A percentile compares a stretch with the other conserved stretches of the same genome.
These are phyloP conservation scores for Spisula solida DNA, from an alignment of 2,888 invertebrate species.

Conservation along the genomic window DNA sequence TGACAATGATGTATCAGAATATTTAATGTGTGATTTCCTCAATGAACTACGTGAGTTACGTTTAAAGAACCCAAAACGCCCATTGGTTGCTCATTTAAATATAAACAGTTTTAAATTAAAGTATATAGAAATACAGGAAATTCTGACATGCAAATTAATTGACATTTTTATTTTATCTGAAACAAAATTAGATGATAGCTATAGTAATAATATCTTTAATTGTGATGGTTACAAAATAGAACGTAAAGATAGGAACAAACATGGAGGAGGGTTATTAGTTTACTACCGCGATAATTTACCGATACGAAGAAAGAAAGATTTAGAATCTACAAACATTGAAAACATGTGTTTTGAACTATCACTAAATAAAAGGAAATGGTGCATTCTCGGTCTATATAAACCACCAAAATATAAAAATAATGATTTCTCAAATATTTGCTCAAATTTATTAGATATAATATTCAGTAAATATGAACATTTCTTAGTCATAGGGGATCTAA, in stretches of 20 bases:
- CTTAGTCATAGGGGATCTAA: conserved; percentile 47
- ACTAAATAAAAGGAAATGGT: conserved; percentile 45
- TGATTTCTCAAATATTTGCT: conserved; percentile 16
- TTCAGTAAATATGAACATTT: conserved; percentile 48
- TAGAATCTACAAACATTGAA: conserved; percentile 42
- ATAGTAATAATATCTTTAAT: too few species aligned
- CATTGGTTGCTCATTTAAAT: too few species aligned
- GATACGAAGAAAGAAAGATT: conserved; percentile 36
- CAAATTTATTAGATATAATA: conserved; percentile 39
- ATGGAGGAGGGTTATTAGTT: conserved; percentile 49
- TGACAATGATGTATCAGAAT: too few species aligned
- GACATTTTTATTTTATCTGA: too few species aligned
- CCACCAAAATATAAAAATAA: conserved; percentile 35
- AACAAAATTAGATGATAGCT: too few species aligned
- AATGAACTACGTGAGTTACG: too few species aligned
- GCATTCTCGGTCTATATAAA: conserved; percentile 43
- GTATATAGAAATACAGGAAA: too few species aligned
- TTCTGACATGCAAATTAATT: too few species aligned
- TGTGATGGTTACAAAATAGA: background rate
- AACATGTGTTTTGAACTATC: conserved; percentile 40
- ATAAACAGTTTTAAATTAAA: too few species aligned
- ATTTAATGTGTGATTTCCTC: too few species aligned
- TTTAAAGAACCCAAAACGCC: too few species aligned
- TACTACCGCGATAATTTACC: conserved; percentile 51
- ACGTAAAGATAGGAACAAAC: conserved; percentile 17